Conservation (phyloP, 2,888 invertebrate genomes). For the Molanna angustata region DNA sequence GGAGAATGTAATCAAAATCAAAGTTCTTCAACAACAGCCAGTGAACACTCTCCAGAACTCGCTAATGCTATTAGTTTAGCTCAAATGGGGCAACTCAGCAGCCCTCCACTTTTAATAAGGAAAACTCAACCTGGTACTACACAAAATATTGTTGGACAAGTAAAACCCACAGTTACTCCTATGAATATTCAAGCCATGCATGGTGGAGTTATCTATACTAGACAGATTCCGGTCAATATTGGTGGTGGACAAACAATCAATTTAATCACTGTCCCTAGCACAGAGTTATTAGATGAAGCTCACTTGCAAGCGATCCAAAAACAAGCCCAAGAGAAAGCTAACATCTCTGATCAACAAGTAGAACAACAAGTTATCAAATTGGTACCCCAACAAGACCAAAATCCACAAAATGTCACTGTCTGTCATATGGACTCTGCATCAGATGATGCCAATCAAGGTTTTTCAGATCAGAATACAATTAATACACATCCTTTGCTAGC, state of each 20-base stretch:
- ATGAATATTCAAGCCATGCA: constrained; percentile 62
- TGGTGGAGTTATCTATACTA: constrained; percentile 68
- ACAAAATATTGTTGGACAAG: constrained; percentile 47
- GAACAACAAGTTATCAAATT: constrained; percentile 52
- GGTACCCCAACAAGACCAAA: constrained; percentile 44
- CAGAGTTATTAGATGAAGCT: constrained; percentile 47
- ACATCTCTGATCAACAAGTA: constrained; percentile 44
- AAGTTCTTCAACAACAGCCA: constrained; percentile 42
- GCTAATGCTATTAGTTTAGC: constrained; percentile 41
- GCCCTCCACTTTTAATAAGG: constrained; percentile 46
- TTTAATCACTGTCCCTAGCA: constrained; percentile 54
- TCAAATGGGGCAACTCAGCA: constrained; percentile 44
- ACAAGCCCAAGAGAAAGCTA: constrained; percentile 41
- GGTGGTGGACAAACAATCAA: constrained; percentile 58
- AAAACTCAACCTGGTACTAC: constrained; percentile 44
- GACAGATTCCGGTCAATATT: constrained; percentile 66
- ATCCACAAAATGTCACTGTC: constrained; percentile 21
- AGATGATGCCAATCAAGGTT: constrained; percentile 43
- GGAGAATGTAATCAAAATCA: constrained; percentile 26
- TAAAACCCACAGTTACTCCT: constrained; percentile 54
- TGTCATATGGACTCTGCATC: constrained; percentile 39
- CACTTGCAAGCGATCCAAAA: constrained; percentile 47
- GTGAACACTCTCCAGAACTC: constrained; percentile 32
- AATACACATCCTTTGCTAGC: constrained; percentile 49
- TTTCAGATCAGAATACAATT: constrained; percentile 35